Percentiles rank a stretch among this genome's conserved stretches.
These are phyloP conservation scores for Chloroclysta siterata DNA, from an alignment of 2,888 invertebrate species.

Conservation along the genomic window DNA sequence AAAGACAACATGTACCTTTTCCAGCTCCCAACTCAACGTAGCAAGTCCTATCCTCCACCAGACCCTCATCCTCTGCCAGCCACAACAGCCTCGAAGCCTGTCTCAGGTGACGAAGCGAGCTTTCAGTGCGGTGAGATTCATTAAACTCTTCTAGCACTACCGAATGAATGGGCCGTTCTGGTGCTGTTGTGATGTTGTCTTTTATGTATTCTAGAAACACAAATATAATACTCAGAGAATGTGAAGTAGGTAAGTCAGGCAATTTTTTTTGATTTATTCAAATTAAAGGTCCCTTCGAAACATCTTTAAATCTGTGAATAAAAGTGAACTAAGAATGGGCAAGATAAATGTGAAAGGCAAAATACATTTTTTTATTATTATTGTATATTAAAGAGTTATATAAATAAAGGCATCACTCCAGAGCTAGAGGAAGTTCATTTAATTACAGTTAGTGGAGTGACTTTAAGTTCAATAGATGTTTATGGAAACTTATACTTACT, in stretches of 20 bases:
- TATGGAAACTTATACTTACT: constrained; percentile 57
- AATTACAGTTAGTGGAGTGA: background rate
- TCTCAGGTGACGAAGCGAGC: constrained; percentile 89
- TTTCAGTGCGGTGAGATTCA: constrained; percentile 83
- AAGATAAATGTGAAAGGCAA: no score
- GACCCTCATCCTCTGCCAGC: constrained; percentile 85
- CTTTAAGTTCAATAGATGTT: background rate
- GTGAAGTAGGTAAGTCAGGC: no score
- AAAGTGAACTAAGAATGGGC: no score
- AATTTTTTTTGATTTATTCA: no score
- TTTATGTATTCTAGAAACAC: constrained; percentile 57
- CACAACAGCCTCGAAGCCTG: constrained; percentile 92
- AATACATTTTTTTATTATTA: no score
- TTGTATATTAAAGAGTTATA: no score
- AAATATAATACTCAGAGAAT: background rate
- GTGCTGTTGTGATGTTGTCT: constrained; percentile 52
- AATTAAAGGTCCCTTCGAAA: no score
- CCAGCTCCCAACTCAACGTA: constrained; percentile 96
- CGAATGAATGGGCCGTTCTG: constrained; percentile 61
- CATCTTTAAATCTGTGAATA: no score
- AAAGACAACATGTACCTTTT: constrained; percentile 85
- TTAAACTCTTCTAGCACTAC: constrained; percentile 60
- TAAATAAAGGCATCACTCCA: no score
- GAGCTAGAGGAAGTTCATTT: no score
- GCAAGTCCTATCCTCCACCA: constrained; percentile 87